These are phyloP conservation scores for Chaetodon trifascialis DNA, from an alignment of 2,113 vertebrate genomes.

Conservation along the genomic window DNA sequence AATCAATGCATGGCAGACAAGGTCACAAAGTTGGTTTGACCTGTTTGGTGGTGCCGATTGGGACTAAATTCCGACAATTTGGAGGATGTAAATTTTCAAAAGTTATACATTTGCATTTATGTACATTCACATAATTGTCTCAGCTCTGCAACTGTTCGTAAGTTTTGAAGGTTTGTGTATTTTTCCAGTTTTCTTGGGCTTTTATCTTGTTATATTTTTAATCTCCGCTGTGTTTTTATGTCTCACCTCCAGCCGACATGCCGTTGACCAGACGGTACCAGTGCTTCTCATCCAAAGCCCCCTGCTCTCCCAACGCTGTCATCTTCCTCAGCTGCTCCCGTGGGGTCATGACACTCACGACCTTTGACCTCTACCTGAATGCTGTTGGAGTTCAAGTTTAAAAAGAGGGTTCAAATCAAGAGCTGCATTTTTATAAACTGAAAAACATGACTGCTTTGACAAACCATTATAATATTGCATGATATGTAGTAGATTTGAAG, in stretches of 20 bases:
- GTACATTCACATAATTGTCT: no score
- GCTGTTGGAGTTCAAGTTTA: background rate
- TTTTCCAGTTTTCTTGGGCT: background rate
- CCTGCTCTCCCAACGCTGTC: conserved; percentile 87
- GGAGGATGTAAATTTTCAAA: background rate
- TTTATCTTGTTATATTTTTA: background rate
- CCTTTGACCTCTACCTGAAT: conserved; percentile 45
- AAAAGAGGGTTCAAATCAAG: background rate
- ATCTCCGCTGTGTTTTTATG: no score
- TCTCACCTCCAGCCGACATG: conserved; percentile 90
- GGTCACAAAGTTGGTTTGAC: background rate
- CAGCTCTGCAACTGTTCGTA: background rate
- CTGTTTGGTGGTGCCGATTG: background rate
- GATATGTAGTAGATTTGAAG: background rate
- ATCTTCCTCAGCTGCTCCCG: conserved; percentile 90
- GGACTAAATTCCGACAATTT: background rate
- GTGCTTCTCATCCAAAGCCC: conserved; percentile 89
- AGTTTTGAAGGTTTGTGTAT: background rate
- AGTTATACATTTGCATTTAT: no score
- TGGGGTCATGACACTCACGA: conserved; percentile 87
- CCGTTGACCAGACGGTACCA: conserved; percentile 88
- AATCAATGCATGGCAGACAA: background rate
- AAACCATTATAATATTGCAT: background rate
- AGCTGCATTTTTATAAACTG: background rate
- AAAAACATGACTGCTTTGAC: background rate